Base-by-base conservation (phyloP, 2,888 invertebrate genomes). In the Anticlea derivata region DNA sequence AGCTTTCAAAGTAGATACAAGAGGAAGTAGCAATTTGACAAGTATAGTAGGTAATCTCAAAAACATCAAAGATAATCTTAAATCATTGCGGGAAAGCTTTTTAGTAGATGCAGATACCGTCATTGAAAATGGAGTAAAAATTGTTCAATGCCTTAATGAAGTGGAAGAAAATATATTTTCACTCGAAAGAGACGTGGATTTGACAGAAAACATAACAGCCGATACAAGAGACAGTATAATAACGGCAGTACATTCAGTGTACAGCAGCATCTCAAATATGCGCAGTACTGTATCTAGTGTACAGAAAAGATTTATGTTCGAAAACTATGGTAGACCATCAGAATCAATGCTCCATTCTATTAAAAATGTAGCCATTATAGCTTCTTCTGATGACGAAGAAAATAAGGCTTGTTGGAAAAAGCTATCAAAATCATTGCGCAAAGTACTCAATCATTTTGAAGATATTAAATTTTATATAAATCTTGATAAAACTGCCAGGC, bases 241-340 rank as follows among this genome's bases (percentile, higher is more conserved):
- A 7, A 80, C 80, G 53, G 89, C 91, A 24, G 75, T 92, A 17
- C 84, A 91, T 70, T 90, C 91, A 26, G 76, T 92, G 26, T 92
- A 91, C 61, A 78, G 85, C 5, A 89, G 86, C 57, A 91, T 92
- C 60, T 90, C 91, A 41, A 85, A 91, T 46, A 91, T 92, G 78
- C 85, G 92, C 39, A 83, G 92, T 55, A 84, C 90, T n/a, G 78
- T 92, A 39, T 78, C 84, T 8, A 86, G 83, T 58, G 74, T 89
- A 55, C 87, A 85, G 69, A 89, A 86, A 63, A 80, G 74, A 41
- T 86, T 79, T 29, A 80, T 91, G 80, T 83, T 81, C 56, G 80
- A 86, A 57, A 85, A 88, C 59, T 91, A 85, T 56, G 87, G 86
- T 1, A 80, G 82, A 59, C 89, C 90, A 5, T 81, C 83, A 2